phyloP scores from a whole-genome alignment of 2,888 invertebrate species.

The Magallana nippona region DNA sequence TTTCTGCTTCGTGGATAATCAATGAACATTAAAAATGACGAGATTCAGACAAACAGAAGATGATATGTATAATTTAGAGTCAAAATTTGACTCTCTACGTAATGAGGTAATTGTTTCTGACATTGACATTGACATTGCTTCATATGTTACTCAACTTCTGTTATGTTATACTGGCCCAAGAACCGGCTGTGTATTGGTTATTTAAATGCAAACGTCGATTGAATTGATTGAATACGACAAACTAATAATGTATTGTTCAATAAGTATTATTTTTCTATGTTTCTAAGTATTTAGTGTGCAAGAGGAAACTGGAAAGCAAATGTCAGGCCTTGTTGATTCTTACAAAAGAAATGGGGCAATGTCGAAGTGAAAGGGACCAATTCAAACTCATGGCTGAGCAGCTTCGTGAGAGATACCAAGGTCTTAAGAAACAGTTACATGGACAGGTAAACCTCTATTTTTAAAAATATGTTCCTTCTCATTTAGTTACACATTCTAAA shows the following conservation, averaged over 20 bases:
- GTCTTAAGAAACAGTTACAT: conserved; percentile 77
- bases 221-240: no score
- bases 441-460: conserved; percentile 67
- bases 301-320: conserved; percentile 88
- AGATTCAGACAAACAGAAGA: conserved; percentile 58
- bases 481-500: no score
- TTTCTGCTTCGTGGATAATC: conserved; percentile 28
- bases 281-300: conserved; percentile 70
- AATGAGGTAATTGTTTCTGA: conserved; percentile 58
- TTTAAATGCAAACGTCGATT: no score
- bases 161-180: background rate
- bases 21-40: conserved; percentile 39
- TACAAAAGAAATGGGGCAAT: conserved; percentile 88
- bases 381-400: conserved; percentile 91
- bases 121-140: background rate
- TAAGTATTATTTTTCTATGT: no score
- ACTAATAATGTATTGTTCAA: no score
- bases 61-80: conserved; percentile 57
- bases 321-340: conserved; percentile 90
- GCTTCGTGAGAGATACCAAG: conserved; percentile 82
- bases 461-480: background rate
- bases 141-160: no score
- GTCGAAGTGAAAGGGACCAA: conserved; percentile 89
- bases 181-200: background rate
- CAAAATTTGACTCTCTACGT: conserved; percentile 60